Evolutionary conservation across 2,888 invertebrate genomes (phyloP), one percentile per base, ranked within the genome.

Genomic region (Diarsia dahlii): DNA sequence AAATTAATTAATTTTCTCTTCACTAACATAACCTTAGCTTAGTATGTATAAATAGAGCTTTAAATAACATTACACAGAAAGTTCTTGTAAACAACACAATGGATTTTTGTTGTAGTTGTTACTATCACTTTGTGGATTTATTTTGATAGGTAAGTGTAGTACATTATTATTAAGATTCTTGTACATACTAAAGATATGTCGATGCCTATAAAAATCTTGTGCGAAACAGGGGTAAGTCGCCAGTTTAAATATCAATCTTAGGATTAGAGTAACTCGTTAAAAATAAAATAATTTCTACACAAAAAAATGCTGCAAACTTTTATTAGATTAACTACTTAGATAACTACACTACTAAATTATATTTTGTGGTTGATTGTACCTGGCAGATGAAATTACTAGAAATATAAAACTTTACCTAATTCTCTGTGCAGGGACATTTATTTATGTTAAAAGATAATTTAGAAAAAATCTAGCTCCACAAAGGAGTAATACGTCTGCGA

Each of bases 381-480:
- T 63, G 69, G 10, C 48, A 63, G 20, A 80, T 9, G 10, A 67
- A 70, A 64, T 56, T n/a, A 71, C 34, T 48, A 50, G 9, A 79
- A 65, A 73, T n/a, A 18, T 64, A 71, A 67, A 70, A 66, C 13
- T 67, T 67, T 62, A 18, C 50, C 0, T 23, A 81, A 50, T 62
- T 52, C 28, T 34, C 50, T 10, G 23, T 10, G 52, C 54, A 56
- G 6, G 4, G 50, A 68, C 75, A 80, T 79, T 75, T 79, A 71
- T 84, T 71, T 71, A 50, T 60, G 74, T 80, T 80, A 68, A 75
- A 81, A 74, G 39, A 80, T 74, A 67, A 71, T 68, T 62, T 54
- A 23, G 46, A 67, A 75, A 78, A 56, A 68, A 76, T 48, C 63
- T 10, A 58, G 56, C 20, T 50, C 8, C 39, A 67, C 50, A 68